phyloP scores from a whole-genome alignment of 2,797 vertebrate species.

The Anabacerthia variegaticeps region DNA sequence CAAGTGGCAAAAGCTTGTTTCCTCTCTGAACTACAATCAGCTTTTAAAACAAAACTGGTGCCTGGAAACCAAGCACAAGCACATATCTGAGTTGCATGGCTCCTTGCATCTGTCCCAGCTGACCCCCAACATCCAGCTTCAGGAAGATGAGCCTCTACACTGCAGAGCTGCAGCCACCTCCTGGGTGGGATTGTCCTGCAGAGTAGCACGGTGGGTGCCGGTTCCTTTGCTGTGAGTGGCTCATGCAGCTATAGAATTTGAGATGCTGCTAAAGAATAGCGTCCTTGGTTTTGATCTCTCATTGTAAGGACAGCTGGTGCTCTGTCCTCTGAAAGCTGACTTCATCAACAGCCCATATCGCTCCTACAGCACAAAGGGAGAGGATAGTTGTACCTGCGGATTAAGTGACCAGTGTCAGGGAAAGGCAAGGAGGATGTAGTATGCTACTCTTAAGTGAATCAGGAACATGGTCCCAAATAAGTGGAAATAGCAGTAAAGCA shows the following conservation, averaged over 20 bases:
- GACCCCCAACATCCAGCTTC: not conserved
- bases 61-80: not conserved
- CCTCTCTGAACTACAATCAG: not conserved
- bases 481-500: not conserved
- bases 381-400: not conserved
- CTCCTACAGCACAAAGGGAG: not conserved
- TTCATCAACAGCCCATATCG: not conserved
- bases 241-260: not conserved
- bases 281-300: not conserved
- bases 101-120: not conserved
- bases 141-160: not conserved
- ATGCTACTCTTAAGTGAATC: not conserved
- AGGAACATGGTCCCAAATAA: not conserved
- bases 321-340: not conserved
- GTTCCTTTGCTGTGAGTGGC: not conserved
- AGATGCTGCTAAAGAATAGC: not conserved
- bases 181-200: not conserved
- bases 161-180: not conserved
- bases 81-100: not conserved
- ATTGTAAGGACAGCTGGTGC: not conserved
- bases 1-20: not conserved
- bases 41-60: not conserved
- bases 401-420: not conserved
- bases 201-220: fast-evolving
- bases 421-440: not conserved